Percentiles rank a stretch among this genome's conserved stretches.
phyloP scores from a whole-genome alignment of 2,113 vertebrate genomes.

The Channa argus region DNA sequence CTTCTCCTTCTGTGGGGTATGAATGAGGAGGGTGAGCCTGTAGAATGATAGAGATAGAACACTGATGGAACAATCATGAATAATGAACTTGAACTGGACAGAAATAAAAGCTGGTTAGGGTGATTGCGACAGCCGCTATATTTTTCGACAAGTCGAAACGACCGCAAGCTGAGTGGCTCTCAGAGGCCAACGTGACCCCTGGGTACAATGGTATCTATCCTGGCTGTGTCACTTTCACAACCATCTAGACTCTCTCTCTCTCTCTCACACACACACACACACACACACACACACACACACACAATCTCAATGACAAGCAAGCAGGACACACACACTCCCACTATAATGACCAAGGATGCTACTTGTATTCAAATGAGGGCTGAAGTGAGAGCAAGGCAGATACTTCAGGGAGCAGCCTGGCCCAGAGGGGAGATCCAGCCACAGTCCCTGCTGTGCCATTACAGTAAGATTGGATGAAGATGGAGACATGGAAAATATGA shows the following conservation, averaged over 20 bases:
- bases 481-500: constrained; percentile 80
- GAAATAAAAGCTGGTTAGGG: constrained; percentile 66
- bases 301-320: constrained; percentile 75
- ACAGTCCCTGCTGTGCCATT: constrained; percentile 77
- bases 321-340: constrained; percentile 70
- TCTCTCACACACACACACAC: constrained; percentile 2
- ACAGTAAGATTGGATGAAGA: constrained; percentile 82
- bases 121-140: constrained; percentile 57
- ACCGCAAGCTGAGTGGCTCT: constrained; percentile 44
- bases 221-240: constrained; percentile 63
- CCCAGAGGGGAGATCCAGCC: constrained; percentile 80
- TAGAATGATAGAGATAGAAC: constrained; percentile 74
- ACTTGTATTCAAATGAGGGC: constrained; percentile 81
- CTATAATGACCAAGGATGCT: constrained; percentile 76
- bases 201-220: constrained; percentile 66
- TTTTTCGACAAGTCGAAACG: constrained; percentile 51
- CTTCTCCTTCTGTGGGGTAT: constrained; percentile 71
- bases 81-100: constrained; percentile 77
- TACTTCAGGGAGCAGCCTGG: constrained; percentile 76
- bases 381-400: constrained; percentile 76
- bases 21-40: constrained; percentile 71
- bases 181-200: constrained; percentile 70
- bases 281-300: constrained; percentile 22
- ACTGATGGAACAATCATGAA: constrained; percentile 80
- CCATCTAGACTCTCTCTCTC: constrained; percentile 27